Conservation (phyloP, 2,113 vertebrate genomes). For the Menura novaehollandiae region DNA sequence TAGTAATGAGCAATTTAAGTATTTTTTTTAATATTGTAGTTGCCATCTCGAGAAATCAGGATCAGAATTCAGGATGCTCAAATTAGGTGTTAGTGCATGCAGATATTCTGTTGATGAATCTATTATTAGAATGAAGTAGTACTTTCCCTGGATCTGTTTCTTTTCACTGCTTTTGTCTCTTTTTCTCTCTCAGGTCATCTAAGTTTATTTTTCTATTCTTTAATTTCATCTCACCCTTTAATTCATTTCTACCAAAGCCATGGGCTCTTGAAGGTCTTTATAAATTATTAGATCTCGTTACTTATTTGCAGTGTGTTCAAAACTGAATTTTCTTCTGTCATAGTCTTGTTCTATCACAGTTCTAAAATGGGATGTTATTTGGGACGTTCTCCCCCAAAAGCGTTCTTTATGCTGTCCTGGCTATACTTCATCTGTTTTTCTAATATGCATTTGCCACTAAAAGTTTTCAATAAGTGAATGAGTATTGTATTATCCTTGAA, state of each 20-base stretch:
- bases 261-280: neutral
- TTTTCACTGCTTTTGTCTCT: neutral
- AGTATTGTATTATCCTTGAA: neutral
- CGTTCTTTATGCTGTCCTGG: neutral
- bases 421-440: neutral
- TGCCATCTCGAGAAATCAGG: slow-evolving; percentile 10
- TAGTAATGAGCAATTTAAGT: slow-evolving; percentile 33
- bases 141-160: neutral
- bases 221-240: neutral
- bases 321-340: neutral
- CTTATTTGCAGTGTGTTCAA: neutral
- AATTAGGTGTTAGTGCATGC: slow-evolving; percentile 2
- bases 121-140: slow-evolving; percentile 24
- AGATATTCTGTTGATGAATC: slow-evolving; percentile 11
- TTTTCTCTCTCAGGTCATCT: neutral
- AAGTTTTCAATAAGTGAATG: neutral
- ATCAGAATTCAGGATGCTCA: slow-evolving; percentile 21
- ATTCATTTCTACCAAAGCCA: neutral
- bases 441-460: neutral
- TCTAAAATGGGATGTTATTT: neutral
- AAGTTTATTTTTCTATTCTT: neutral
- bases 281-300: neutral
- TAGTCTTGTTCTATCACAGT: neutral
- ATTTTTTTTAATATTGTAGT: neutral
- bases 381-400: neutral